phyloP scores from a whole-genome alignment of 2,113 vertebrate species.

The Himantopus leucocephalus region DNA sequence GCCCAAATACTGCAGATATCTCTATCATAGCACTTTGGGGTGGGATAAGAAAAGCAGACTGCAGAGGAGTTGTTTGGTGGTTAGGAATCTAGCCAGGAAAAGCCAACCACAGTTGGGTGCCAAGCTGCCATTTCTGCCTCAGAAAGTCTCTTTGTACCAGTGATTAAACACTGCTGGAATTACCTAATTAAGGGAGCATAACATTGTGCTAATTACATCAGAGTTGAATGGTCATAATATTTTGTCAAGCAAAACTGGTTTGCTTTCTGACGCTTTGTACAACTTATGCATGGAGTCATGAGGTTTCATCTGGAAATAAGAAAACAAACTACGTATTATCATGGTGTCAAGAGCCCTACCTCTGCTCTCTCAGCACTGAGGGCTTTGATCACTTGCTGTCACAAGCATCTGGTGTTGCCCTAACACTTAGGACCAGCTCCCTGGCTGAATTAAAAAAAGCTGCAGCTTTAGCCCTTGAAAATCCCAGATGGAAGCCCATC shows the following conservation, averaged over 20 bases:
- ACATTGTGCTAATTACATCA: background rate
- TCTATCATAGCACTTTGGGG: background rate
- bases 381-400: constrained; percentile 11
- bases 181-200: constrained; percentile 7
- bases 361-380: background rate
- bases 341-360: background rate
- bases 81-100: background rate
- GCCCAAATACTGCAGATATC: background rate
- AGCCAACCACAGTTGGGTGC: background rate
- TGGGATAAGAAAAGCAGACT: background rate
- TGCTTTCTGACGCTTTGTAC: background rate
- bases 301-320: background rate
- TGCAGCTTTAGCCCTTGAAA: background rate
- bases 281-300: background rate
- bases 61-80: background rate
- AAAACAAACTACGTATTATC: background rate
- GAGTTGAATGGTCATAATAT: background rate
- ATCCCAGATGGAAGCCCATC: constrained; percentile 4
- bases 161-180: background rate
- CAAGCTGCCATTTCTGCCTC: constrained; percentile 15
- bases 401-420: background rate
- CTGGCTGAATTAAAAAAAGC: background rate
- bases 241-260: background rate
- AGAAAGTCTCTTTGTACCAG: background rate
- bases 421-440: background rate